These are phyloP conservation scores for Anthopleura sola DNA, from an alignment of 64 coral and sea anemone species.

Conservation along the genomic window DNA sequence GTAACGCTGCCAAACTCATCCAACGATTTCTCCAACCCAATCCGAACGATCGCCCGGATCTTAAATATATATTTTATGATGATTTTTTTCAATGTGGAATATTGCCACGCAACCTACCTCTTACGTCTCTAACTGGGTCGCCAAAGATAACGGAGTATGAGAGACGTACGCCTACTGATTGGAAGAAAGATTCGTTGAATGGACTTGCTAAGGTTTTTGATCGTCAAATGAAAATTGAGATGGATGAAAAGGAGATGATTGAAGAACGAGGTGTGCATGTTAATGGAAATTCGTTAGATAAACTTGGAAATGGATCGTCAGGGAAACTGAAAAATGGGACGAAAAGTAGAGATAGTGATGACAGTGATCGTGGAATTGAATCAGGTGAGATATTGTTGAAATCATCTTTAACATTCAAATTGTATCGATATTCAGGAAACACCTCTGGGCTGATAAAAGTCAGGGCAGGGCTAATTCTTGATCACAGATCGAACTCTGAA, in stretches of 20 bases:
- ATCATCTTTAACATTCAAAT: too few relatives aligned
- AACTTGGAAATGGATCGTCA: neutral
- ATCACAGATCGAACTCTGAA: too few relatives aligned
- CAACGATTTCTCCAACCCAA: conserved; percentile 75
- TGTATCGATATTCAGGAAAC: too few relatives aligned
- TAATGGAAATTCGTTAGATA: neutral
- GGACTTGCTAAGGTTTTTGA: conserved; percentile 61
- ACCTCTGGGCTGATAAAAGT: neutral
- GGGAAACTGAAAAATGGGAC: neutral
- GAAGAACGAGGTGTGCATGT: conserved; percentile 25
- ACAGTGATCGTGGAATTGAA: conserved; percentile 18
- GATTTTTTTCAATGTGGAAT: conserved; percentile 93
- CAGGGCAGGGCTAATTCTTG: too few relatives aligned
- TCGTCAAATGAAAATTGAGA: conserved; percentile 62
- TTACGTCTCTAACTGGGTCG: conserved; percentile 50
- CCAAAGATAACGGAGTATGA: conserved; percentile 85
- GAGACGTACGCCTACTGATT: conserved; percentile 37
- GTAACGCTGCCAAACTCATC: conserved; percentile 68
- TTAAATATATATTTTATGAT: conserved; percentile 65
- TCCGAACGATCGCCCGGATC: conserved; percentile 62
- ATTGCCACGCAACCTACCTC: conserved; percentile 67
- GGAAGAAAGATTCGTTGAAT: conserved; percentile 54
- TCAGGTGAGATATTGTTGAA: neutral
- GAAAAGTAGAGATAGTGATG: conserved; percentile 16
- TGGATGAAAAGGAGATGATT: conserved; percentile 52